phyloP scores from a whole-genome alignment of 2,888 invertebrate species.

The Cheilosia scutellata region DNA sequence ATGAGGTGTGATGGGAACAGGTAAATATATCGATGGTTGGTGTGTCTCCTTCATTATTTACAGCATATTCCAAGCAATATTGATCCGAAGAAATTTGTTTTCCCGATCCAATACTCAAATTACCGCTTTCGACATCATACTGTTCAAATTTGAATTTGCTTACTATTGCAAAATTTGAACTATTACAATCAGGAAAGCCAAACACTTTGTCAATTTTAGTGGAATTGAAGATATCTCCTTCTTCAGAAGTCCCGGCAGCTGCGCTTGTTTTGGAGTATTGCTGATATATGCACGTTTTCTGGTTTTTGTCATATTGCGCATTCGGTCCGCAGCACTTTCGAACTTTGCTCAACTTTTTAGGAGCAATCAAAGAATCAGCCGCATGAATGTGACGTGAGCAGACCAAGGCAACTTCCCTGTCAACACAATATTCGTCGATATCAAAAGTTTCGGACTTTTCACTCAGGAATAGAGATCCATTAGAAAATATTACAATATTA shows the following conservation, averaged over 20 bases:
- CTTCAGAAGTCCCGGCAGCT: conserved; percentile 77
- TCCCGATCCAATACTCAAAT: conserved; percentile 85
- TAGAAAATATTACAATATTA: conserved; percentile 86
- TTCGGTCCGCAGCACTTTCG: conserved; percentile 90
- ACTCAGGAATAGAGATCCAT: conserved; percentile 87
- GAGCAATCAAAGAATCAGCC: conserved; percentile 74
- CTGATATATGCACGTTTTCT: conserved; percentile 84
- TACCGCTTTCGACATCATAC: conserved; percentile 85
- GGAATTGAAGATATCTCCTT: conserved; percentile 79
- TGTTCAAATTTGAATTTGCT: conserved; percentile 86
- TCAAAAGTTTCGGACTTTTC: conserved; percentile 84
- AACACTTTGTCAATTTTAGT: conserved; percentile 61
- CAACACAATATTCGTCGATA: conserved; percentile 88
- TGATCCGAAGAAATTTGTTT: conserved; percentile 76
- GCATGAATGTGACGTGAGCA: conserved; percentile 85
- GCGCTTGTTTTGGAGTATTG: conserved; percentile 29
- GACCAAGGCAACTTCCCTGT: conserved; percentile 87
- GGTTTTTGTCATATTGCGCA: conserved; percentile 86
- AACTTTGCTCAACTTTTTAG: conserved; percentile 56
- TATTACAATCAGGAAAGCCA: conserved; percentile 83
- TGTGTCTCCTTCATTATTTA: conserved; percentile 13
- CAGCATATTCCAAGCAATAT: conserved; percentile 78
- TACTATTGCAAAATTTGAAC: conserved; percentile 85
- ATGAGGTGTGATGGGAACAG: conserved; percentile 86
- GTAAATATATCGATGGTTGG: conserved; percentile 86